A percentile compares a stretch with the other conserved stretches of the same genome.
These are phyloP conservation scores for Rhamphomyia laevipes DNA, from an alignment of 2,888 invertebrate species.

Conservation along the genomic window DNA sequence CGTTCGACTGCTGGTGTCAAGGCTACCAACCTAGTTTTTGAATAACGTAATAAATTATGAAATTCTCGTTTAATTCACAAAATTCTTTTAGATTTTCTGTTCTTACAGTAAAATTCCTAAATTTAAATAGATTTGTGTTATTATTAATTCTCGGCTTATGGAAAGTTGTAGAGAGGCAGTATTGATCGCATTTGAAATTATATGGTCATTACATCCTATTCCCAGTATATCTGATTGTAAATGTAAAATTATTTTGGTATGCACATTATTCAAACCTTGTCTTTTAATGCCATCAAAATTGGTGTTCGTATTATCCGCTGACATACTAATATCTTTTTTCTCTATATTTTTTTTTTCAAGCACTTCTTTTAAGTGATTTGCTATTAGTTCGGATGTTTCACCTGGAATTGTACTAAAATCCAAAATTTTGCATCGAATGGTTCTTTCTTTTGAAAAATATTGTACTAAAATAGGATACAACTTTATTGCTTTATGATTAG, in stretches of 20 bases:
- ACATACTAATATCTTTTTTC: slow-evolving; percentile 8
- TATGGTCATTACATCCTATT: slow-evolving; percentile 20
- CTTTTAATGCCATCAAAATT: slow-evolving; percentile 8
- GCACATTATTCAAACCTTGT: not conserved
- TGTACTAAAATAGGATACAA: not conserved
- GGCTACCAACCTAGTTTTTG: too few species aligned
- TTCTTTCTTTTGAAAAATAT: not conserved
- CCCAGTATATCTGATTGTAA: slow-evolving; percentile 14
- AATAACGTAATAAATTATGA: too few species aligned
- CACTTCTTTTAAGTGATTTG: slow-evolving; percentile 6
- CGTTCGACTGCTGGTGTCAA: too few species aligned
- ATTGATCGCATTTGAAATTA: slow-evolving; percentile 5
- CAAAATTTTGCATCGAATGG: not conserved
- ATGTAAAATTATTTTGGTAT: not conserved
- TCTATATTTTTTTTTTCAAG: slow-evolving; percentile 6
- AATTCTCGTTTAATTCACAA: too few species aligned
- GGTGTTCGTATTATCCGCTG: slow-evolving; percentile 8
- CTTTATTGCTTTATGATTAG: not conserved
- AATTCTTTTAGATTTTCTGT: too few species aligned
- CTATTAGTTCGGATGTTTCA: slow-evolving; percentile 9
- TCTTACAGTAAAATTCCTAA: too few species aligned
- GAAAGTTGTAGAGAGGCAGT: slow-evolving; percentile 14
- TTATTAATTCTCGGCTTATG: slow-evolving; percentile 12
- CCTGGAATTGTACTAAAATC: slow-evolving; percentile 1
- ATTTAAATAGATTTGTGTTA: not conserved